These are phyloP conservation scores for Megalops cyprinoides DNA, from an alignment of 2,797 vertebrate species.

Conservation along the genomic window DNA sequence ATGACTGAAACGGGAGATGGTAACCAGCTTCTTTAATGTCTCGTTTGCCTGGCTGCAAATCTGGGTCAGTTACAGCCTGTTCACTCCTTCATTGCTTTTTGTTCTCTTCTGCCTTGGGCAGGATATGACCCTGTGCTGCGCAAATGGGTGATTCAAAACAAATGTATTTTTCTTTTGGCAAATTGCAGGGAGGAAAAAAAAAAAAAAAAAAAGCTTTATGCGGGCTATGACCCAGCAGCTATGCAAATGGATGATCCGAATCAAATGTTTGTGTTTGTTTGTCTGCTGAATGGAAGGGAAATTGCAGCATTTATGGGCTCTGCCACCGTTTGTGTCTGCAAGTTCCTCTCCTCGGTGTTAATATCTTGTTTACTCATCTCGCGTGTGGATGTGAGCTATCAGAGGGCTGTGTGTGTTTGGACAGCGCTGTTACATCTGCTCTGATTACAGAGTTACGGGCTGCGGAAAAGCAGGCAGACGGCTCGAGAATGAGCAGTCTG, in stretches of 20 bases:
- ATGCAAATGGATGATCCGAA: slow-evolving; percentile 62
- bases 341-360: slow-evolving; percentile 22
- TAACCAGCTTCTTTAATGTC: slow-evolving; percentile 68
- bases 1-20: slow-evolving; percentile 55
- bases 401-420: background rate
- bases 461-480: background rate
- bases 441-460: background rate
- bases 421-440: background rate
- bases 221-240: slow-evolving; percentile 51
- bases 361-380: slow-evolving; percentile 31
- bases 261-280: slow-evolving; percentile 50
- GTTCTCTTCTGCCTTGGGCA: slow-evolving; percentile 58
- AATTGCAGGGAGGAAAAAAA: background rate
- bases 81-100: slow-evolving; percentile 61
- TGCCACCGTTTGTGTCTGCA: slow-evolving; percentile 8
- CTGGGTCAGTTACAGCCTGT: slow-evolving; percentile 79
- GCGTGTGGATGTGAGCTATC: background rate
- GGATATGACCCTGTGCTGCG: slow-evolving; percentile 44
- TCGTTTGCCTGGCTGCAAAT: slow-evolving; percentile 71
- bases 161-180: slow-evolving; percentile 10
- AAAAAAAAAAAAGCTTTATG: slow-evolving; percentile 11
- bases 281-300: slow-evolving; percentile 38
- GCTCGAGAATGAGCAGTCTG: background rate
- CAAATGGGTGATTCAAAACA: background rate
- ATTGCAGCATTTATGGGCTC: slow-evolving; percentile 6